These are phyloP conservation scores for Mionectes macconnelli DNA, from an alignment of 2,113 vertebrate species.

Conservation along the genomic window DNA sequence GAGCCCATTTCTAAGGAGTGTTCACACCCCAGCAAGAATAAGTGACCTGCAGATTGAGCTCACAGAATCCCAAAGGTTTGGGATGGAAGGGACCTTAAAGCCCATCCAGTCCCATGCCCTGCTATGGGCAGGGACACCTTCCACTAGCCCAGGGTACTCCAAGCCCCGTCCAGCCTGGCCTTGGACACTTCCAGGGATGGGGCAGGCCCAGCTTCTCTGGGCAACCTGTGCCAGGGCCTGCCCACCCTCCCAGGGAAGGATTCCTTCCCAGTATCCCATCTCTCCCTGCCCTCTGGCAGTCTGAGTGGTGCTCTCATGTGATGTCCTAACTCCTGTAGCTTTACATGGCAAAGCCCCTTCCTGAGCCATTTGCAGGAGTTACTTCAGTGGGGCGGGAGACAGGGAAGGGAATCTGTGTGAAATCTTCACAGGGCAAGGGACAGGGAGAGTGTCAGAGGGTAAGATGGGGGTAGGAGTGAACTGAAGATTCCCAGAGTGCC, in stretches of 20 bases:
- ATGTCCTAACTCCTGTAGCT: background rate
- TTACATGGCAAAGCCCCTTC: background rate
- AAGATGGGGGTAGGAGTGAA: background rate
- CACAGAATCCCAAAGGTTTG: background rate
- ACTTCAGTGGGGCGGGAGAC: background rate
- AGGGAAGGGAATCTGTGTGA: background rate
- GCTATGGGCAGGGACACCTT: background rate
- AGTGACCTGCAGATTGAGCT: background rate
- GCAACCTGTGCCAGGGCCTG: background rate
- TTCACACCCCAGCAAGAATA: background rate
- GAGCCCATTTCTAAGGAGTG: background rate
- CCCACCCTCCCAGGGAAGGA: background rate
- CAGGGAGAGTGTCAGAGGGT: background rate
- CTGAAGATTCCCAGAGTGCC: background rate
- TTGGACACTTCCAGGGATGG: background rate
- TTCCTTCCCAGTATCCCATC: background rate
- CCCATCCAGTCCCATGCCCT: background rate
- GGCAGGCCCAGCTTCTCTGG: background rate
- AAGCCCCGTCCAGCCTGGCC: rapidly evolving
- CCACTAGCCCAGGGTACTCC: rapidly evolving
- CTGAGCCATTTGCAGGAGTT: background rate
- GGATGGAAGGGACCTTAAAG: background rate
- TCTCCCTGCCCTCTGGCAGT: background rate
- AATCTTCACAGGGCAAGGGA: background rate
- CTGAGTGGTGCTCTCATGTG: background rate